Conservation (phyloP, 37 sponge, comb jelly and placozoan genomes). For the Geodia barretti region DNA sequence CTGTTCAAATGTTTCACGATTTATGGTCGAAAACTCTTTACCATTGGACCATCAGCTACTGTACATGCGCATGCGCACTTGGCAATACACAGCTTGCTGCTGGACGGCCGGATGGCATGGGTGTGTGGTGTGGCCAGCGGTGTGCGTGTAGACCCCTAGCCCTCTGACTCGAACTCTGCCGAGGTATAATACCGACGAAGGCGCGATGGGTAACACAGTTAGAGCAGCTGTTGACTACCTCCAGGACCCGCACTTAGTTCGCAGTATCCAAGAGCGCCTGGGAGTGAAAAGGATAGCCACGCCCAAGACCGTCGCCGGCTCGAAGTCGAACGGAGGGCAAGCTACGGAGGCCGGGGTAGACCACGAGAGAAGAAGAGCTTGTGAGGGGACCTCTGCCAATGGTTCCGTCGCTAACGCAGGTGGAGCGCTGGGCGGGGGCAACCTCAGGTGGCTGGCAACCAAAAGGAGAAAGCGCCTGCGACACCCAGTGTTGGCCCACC, state of each 20-base stretch:
- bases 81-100: too few relatives aligned
- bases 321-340: background rate
- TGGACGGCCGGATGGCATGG: too few relatives aligned
- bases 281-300: slow-evolving; percentile 26
- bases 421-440: background rate
- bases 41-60: too few relatives aligned
- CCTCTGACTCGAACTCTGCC: too few relatives aligned
- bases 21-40: too few relatives aligned
- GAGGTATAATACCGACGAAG: too few relatives aligned
- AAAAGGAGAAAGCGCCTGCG: slow-evolving; percentile 11
- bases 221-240: slow-evolving; percentile 44
- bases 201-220: slow-evolving; percentile 35
- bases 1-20: too few relatives aligned
- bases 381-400: too few relatives aligned
- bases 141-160: too few relatives aligned
- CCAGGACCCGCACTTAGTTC: slow-evolving; percentile 58
- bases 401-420: background rate
- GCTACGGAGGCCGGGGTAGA: background rate
- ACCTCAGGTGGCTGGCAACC: slow-evolving; percentile 10
- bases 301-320: background rate
- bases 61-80: too few relatives aligned
- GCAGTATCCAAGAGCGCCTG: slow-evolving; percentile 51
- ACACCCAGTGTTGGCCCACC: background rate
- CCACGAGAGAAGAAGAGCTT: too few relatives aligned
- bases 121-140: too few relatives aligned